Base-by-base conservation (phyloP, 2,797 vertebrate genomes). In the Ctenopoma multispine region DNA sequence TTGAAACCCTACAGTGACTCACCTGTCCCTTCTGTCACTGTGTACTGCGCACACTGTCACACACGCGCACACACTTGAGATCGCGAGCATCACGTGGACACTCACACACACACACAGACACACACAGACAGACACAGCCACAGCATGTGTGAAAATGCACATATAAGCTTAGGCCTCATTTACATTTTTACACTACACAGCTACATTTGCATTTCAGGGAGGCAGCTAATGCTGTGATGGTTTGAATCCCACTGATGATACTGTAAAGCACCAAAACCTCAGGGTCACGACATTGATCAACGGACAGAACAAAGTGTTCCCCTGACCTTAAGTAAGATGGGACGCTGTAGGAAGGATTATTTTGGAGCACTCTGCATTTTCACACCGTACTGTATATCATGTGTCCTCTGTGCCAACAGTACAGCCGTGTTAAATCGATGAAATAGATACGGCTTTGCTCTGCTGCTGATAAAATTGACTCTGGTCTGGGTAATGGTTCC, bases 1-100 rank as follows among this genome's bases (percentile, higher is more conserved):
- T 80, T 73, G 75, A 76, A 89, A 87, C 89, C 87, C 81, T 29
- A 75, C 83, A 56, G 82, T 92, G 91, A 92, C 90, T 94, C 93
- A 93, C 93, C 91, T 92, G 89, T 85, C 85, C 88, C 80, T 86
- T 65, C 85, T 82, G 81, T 77, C 69, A 55, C 73, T 20, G 12
- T 24, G 58, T 23, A 1, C 51, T 1, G 40, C 15, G 34, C 15
- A 47, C 23, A 54, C 63, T 14, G 12, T 14, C 21, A 48, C 24
- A 47, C n/a, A n/a, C n/a, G n/a, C n/a, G n/a, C 1, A 41, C 41
- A 59, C 31, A 29, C 36, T 15, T 41, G 40, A 14, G 40, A 13
- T 13, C 43, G 20, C 20, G 24, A 38, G 38, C 55, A 47, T n/a
- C 55, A 20, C 56, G 20, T 49, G 40, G 36, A 41, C 47, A 59